Evolutionary conservation across 2,888 invertebrate species (phyloP), one percentile per base, ranked within the genome.

Genomic region (Parnassius smintheus): DNA sequence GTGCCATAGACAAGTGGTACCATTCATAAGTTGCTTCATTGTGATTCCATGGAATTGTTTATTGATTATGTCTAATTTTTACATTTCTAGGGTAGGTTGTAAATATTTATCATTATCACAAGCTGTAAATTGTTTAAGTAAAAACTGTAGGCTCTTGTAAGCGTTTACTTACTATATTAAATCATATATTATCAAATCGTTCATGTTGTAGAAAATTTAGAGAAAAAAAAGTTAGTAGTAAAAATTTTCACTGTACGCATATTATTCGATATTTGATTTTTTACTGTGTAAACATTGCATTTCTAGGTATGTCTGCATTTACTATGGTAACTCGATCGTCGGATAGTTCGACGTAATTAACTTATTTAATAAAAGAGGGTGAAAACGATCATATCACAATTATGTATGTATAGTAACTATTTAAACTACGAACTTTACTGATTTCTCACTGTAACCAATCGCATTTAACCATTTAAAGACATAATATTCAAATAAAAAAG

Each of bases 161-260:
- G 80, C 83, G 79, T 88, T 85, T 82, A 85, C 72, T 76, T 82
- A 85, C 72, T 76, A 80, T 76, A 66, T 72, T 62, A 62, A 66
- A 66, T 62, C 59, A 72, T 77, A 72, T 77, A 78, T 80, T 79
- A 81, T 35, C 9, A 46, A 83, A 86, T 85, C 84, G 87, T 90
- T 90, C 89, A 90, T 86, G 88, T 89, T 86, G 89, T 91, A 91
- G 90, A 79, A 75, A 83, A 82, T 73, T 82, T 87, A 86, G 84
- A 76, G 49, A 57, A 64, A 68, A 52, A 61, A 61, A 77, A 79
- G 71, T 75, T 78, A 76, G 85, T 82, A 85, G 83, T 76, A 75
- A 83, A 77, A 82, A 80, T 71, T 71, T 75, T 76, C 75, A 76
- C 71, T 72, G 70, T 78, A 76, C 48, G 13, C 59, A 61, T 52